Evolutionary conservation across 37 sponge, comb jelly and placozoan genomes (phyloP), one percentile per base, ranked within the genome.

Genomic region (Axinella damicornis): DNA sequence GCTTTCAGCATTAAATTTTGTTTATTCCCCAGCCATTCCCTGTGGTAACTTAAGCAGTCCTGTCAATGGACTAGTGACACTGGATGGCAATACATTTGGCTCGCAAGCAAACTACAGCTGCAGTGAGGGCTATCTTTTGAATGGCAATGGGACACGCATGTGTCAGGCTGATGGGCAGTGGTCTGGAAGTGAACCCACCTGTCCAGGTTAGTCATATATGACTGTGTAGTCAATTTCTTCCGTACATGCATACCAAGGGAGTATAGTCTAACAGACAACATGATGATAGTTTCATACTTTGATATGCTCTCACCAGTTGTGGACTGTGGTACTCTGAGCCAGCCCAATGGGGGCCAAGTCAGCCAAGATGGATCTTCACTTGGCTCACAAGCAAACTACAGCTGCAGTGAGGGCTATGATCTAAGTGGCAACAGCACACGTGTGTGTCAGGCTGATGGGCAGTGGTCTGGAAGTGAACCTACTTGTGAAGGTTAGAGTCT

Each of bases 401-500:
- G 46, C 46, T 46, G 46, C 46, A 46, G 46, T 46, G 46, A 46
- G 46, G 46, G 46, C 46, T 46, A 46, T 46, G 46, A 12, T 46
- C 46, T 46, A 9, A 46, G 9, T 46, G 46, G 46, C 46, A 46
- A 46, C 46, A 46, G 46, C 9, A 46, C 46, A 46, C 46, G 46
- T 9, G 9, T 46, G 46, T 46, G 46, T 9, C 46, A 46, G 46
- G 4, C 46, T 46, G 46, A 46, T 38, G 41, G 73, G 5, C 27
- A 25, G 36, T 89, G 90, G 90, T 36, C 62, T 34, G 83, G 73
- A 18, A 57, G 21, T 20, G 73, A 57, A 24, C 90, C 90, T 53
- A 73, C 78, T 52, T 89, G 90, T 68, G 52, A 38, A 22, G 73
- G 84, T 83, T 56, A 73, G 64, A 46, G 9, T 9, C n/a, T 9